Evolutionary conservation across 2,113 vertebrate genomes (phyloP).

Genomic region (Lasiurus borealis): DNA sequence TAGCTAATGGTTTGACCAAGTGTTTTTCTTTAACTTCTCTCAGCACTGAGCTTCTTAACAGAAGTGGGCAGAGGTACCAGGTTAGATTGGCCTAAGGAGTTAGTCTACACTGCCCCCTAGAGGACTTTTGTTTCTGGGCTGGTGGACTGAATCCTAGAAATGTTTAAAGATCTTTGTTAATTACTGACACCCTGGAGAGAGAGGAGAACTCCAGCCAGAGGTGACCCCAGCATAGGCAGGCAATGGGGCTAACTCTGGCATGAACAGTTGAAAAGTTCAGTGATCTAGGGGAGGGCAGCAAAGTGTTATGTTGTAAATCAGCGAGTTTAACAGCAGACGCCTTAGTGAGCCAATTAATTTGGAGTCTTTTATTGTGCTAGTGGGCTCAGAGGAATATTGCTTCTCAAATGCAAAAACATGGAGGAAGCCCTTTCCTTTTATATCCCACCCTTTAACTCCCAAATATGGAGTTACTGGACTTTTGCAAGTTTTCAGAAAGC

Average conservation of each 20-base stretch:
- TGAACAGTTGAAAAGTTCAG: background rate
- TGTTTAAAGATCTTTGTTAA: background rate
- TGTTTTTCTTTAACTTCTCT: background rate
- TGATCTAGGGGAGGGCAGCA: background rate
- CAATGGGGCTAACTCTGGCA: background rate
- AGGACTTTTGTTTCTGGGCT: constrained; percentile 31
- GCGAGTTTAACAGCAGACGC: too few relatives aligned
- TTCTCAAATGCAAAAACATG: too few relatives aligned
- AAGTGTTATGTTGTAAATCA: too few relatives aligned
- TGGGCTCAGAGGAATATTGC: too few relatives aligned
- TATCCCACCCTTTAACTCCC: too few relatives aligned
- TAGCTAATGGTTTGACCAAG: background rate
- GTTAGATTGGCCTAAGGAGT: background rate
- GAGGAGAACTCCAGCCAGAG: background rate
- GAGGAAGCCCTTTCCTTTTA: too few relatives aligned
- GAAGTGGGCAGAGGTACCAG: background rate
- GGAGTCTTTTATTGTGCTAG: too few relatives aligned
- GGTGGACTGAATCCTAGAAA: background rate
- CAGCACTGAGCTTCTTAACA: background rate
- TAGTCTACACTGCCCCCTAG: constrained; percentile 66
- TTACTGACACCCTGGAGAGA: background rate
- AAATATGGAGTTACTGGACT: too few relatives aligned
- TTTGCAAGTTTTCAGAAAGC: too few relatives aligned
- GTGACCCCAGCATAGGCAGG: too few relatives aligned
- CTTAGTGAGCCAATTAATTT: too few relatives aligned